A percentile compares a stretch with the other conserved stretches of the same genome.
These are phyloP conservation scores for Asbolus verrucosus DNA, from an alignment of 1,140 invertebrate genomes.

Conservation along the genomic window DNA sequence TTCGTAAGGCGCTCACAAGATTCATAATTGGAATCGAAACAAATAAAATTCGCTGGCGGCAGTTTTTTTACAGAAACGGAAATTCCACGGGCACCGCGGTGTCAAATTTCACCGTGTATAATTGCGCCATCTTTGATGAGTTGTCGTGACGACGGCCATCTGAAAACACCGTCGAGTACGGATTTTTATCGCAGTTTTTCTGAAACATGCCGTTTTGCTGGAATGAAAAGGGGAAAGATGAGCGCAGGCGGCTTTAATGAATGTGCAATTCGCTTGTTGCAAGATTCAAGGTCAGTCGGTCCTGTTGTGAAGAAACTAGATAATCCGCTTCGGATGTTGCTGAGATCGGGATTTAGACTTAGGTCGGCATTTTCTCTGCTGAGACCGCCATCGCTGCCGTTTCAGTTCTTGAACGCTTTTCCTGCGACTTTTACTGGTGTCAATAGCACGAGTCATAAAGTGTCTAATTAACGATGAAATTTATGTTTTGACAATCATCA, in stretches of 20 bases:
- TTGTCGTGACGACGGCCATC: constrained; percentile 26
- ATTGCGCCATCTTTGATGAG: constrained; percentile 17
- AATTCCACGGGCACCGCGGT: constrained; percentile 26
- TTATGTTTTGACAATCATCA: constrained; percentile 8
- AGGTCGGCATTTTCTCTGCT: too few relatives aligned
- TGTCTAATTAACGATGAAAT: constrained; percentile 1
- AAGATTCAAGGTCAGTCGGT: constrained; percentile 7
- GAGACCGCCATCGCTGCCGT: too few relatives aligned
- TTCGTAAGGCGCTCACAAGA: constrained; percentile 20
- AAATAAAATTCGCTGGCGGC: constrained; percentile 18
- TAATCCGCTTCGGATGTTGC: background rate
- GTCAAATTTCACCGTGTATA: constrained; percentile 19
- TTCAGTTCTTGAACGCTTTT: background rate
- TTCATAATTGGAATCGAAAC: constrained; percentile 25
- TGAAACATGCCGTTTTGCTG: constrained; percentile 17
- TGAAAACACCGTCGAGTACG: constrained; percentile 19
- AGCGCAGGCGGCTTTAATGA: background rate
- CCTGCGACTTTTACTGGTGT: background rate
- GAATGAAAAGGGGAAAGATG: background rate
- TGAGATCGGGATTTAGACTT: background rate
- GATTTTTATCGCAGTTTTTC: constrained; percentile 13
- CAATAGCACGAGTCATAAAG: constrained; percentile 5
- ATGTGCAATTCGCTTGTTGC: background rate
- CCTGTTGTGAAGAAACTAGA: background rate
- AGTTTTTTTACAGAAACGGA: constrained; percentile 5